Evolutionary conservation across 2,888 invertebrate genomes (phyloP).

Genomic region (Hofmannophila pseudospretella): DNA sequence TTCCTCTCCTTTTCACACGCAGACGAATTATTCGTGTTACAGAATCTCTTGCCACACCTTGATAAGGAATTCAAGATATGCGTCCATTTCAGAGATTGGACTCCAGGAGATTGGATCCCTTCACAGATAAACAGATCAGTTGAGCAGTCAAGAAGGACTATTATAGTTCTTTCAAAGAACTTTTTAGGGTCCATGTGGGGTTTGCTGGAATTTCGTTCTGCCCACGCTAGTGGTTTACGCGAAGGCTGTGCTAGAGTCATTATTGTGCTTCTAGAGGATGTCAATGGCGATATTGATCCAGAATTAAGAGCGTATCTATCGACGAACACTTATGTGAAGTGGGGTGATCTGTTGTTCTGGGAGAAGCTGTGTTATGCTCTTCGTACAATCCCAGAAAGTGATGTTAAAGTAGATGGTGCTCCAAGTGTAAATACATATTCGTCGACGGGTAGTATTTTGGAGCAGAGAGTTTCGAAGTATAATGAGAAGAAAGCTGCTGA

Average conservation of each 20-base stretch:
- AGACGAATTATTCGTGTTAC: constrained; percentile 83
- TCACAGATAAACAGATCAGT: constrained; percentile 83
- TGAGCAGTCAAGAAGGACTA: constrained; percentile 77
- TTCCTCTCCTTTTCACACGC: constrained; percentile 89
- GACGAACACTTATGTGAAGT: constrained; percentile 88
- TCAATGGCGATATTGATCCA: constrained; percentile 49
- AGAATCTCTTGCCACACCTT: constrained; percentile 81
- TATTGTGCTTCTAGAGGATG: constrained; percentile 81
- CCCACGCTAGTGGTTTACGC: constrained; percentile 41
- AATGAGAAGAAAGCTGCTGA: too few relatives aligned
- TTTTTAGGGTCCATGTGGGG: constrained; percentile 70
- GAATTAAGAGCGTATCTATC: constrained; percentile 81
- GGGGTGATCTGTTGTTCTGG: constrained; percentile 90
- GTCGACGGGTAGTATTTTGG: too few relatives aligned
- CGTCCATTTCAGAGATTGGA: constrained; percentile 86
- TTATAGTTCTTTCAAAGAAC: constrained; percentile 25
- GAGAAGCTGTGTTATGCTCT: constrained; percentile 85
- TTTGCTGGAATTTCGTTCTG: constrained; percentile 81
- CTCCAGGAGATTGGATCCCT: constrained; percentile 85
- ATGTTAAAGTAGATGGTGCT: too few relatives aligned
- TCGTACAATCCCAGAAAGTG: too few relatives aligned
- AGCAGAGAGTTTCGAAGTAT: too few relatives aligned
- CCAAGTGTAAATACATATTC: too few relatives aligned
- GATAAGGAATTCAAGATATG: constrained; percentile 78
- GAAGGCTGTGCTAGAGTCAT: constrained; percentile 82